A percentile compares a stretch with the other conserved stretches of the same genome.
These are phyloP conservation scores for Silvanus unidentatus DNA, from an alignment of 2,888 invertebrate species.

Conservation along the genomic window DNA sequence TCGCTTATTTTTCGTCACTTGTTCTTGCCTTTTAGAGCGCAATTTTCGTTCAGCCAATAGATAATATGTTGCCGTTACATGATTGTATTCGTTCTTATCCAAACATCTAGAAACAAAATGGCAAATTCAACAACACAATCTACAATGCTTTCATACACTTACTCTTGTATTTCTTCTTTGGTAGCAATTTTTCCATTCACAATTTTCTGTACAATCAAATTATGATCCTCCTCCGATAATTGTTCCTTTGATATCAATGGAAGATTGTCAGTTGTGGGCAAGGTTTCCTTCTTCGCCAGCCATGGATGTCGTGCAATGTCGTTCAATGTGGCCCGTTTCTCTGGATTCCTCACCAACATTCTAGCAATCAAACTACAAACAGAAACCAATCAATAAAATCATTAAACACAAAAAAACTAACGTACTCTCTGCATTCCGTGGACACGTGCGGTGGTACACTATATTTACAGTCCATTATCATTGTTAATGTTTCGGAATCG, in stretches of 20 bases:
- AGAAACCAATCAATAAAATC: slow-evolving; percentile 4
- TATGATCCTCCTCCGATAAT: slow-evolving; percentile 85
- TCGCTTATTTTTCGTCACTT: slow-evolving; percentile 45
- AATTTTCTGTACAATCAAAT: slow-evolving; percentile 91
- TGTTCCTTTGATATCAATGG: slow-evolving; percentile 87
- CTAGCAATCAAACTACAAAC: slow-evolving; percentile 71
- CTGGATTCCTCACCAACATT: slow-evolving; percentile 93
- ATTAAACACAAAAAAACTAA: slow-evolving; percentile 6
- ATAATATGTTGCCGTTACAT: slow-evolving; percentile 97
- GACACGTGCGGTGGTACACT: slow-evolving; percentile 86
- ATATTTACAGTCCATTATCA: slow-evolving; percentile 99
- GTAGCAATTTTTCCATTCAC: slow-evolving; percentile 91
- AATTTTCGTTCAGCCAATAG: slow-evolving; percentile 90
- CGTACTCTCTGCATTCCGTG: slow-evolving; percentile 72
- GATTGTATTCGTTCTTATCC: slow-evolving; percentile 94
- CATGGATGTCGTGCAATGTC: slow-evolving; percentile 86
- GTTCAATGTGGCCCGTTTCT: slow-evolving; percentile 78
- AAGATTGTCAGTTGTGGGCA: slow-evolving; percentile 53
- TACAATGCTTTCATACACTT: slow-evolving; percentile 39
- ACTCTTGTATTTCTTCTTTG: slow-evolving; percentile 90
- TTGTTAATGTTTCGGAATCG: slow-evolving; percentile 97
- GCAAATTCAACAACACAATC: slow-evolving; percentile 5
- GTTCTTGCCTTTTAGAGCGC: slow-evolving; percentile 67
- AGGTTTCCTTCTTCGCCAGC: slow-evolving; percentile 53
- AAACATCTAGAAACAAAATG: slow-evolving; percentile 63